A percentile compares a stretch with the other conserved stretches of the same genome.
phyloP scores from a whole-genome alignment of 2,888 invertebrate species.

The Eupeodes luniger region DNA sequence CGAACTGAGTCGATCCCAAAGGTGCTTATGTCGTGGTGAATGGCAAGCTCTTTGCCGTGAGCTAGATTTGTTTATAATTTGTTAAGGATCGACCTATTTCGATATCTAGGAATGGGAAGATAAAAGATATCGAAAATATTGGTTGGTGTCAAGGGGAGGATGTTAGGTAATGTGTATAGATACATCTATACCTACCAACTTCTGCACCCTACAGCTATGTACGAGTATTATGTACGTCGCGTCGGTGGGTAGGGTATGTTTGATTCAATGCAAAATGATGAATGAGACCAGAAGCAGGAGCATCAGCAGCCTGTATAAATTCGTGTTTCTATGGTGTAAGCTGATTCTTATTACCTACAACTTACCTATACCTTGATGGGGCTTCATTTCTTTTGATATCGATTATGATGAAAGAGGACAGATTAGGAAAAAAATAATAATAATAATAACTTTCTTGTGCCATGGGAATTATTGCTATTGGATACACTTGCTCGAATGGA shows the following conservation, averaged over 20 bases:
- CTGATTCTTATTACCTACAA: slow-evolving; percentile 43
- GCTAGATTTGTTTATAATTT: slow-evolving; percentile 77
- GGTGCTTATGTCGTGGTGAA: not conserved
- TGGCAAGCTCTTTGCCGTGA: slow-evolving; percentile 52
- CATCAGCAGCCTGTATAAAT: not conserved
- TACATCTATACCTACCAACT: too few relatives aligned
- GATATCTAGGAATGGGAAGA: slow-evolving; percentile 44
- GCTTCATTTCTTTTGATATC: slow-evolving; percentile 67
- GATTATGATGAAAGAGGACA: slow-evolving; percentile 47
- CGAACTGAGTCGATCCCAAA: slow-evolving; percentile 30
- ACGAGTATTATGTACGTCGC: too few relatives aligned
- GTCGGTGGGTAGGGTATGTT: not conserved
- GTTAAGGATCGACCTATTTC: slow-evolving; percentile 72
- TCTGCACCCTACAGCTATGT: too few relatives aligned
- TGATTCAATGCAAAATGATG: slow-evolving; percentile 60
- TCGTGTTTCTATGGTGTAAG: slow-evolving; percentile 48
- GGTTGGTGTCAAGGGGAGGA: slow-evolving; percentile 32
- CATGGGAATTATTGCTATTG: slow-evolving; percentile 56
- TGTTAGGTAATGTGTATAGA: not conserved
- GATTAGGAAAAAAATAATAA: not conserved
- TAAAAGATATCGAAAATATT: slow-evolving; percentile 62
- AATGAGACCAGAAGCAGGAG: slow-evolving; percentile 34
- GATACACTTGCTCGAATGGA: not conserved
- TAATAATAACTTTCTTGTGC: slow-evolving; percentile 3
- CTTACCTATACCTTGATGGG: slow-evolving; percentile 12